These are phyloP conservation scores for Clunio marinus DNA, from an alignment of 2,888 invertebrate species.

Conservation along the genomic window DNA sequence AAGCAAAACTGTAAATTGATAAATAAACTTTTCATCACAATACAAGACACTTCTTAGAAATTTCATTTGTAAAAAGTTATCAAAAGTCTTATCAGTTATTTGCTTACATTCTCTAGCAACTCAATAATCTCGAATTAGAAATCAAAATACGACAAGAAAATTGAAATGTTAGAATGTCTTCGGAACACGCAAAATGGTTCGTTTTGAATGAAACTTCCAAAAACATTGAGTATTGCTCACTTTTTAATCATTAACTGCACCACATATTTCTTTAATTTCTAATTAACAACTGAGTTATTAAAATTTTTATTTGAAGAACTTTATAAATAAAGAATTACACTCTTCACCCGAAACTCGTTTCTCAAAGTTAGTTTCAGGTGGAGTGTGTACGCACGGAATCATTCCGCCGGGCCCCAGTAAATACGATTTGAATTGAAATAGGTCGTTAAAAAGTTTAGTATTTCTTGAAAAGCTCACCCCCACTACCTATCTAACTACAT, in stretches of 20 bases:
- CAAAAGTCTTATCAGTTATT: not conserved
- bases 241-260: slow-evolving; percentile 35
- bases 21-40: not conserved
- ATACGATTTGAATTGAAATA: not conserved
- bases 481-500: too few relatives aligned
- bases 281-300: slow-evolving; percentile 22
- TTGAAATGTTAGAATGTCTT: not conserved
- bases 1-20: slow-evolving; percentile 22
- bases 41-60: not conserved
- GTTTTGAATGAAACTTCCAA: slow-evolving; percentile 25
- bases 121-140: not conserved
- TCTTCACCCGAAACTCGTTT: too few relatives aligned
- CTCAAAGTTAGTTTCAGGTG: too few relatives aligned
- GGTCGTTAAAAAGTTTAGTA: not conserved
- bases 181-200: not conserved
- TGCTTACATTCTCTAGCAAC: not conserved
- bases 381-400: too few relatives aligned
- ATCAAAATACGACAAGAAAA: not conserved
- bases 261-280: slow-evolving; percentile 35
- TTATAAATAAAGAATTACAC: not conserved
- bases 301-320: too few relatives aligned
- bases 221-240: not conserved
- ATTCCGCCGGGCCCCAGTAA: too few relatives aligned
- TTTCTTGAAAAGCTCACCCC: too few relatives aligned
- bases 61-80: not conserved